phyloP scores from a whole-genome alignment of 2,888 invertebrate genomes.

The Chrysotoxum bicinctum region DNA sequence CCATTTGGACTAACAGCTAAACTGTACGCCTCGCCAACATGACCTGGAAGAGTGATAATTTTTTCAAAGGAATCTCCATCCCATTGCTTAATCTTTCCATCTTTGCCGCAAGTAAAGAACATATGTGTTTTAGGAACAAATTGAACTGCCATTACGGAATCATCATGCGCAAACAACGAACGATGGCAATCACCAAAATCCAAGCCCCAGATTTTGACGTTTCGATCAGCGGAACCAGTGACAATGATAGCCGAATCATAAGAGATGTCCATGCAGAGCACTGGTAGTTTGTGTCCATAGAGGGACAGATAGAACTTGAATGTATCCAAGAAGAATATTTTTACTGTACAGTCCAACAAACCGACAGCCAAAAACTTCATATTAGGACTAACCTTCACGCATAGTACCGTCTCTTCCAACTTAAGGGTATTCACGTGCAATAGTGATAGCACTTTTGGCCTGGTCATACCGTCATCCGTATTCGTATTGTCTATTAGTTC shows the following conservation, averaged over 20 bases:
- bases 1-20: constrained; percentile 92
- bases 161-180: constrained; percentile 97
- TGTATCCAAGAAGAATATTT: constrained; percentile 96
- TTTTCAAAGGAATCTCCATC: constrained; percentile 96
- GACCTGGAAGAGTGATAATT: constrained; percentile 94
- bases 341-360: constrained; percentile 95
- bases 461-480: constrained; percentile 84
- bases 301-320: constrained; percentile 97
- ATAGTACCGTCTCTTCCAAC: constrained; percentile 93
- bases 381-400: constrained; percentile 92
- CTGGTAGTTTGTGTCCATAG: constrained; percentile 98
- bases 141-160: constrained; percentile 93
- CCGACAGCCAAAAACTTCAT: constrained; percentile 94
- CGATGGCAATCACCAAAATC: constrained; percentile 99
- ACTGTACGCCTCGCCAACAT: constrained; percentile 90
- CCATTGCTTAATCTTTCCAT: constrained; percentile 98
- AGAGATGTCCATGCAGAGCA: constrained; percentile 95
- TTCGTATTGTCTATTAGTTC: constrained; percentile 89
- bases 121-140: constrained; percentile 96
- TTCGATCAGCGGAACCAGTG: constrained; percentile 97
- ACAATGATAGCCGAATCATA: constrained; percentile 92
- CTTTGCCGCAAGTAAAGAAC: constrained; percentile 96
- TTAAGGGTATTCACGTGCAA: constrained; percentile 91
- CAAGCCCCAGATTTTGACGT: constrained; percentile 98
- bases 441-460: constrained; percentile 86